Base-by-base conservation (phyloP, 2,888 invertebrate species). In the Anarsia innoxiella region DNA sequence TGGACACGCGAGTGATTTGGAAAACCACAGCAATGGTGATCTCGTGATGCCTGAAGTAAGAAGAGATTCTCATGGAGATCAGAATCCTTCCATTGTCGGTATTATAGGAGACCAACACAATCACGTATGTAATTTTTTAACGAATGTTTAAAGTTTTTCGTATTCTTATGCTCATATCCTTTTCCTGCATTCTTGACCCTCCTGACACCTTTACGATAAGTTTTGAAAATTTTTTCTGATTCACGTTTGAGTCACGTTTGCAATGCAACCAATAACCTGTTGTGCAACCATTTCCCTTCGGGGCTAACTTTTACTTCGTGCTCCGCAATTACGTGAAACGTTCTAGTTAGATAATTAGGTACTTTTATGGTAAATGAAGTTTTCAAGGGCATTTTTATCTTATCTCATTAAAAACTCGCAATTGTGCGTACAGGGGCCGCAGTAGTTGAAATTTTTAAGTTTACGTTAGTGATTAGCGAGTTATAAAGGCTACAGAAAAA, bases 101-200 rank as follows among this genome's bases (percentile, higher is more conserved):
- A 86, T 86, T 52, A 71, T 87, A 23, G 87, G 86, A 39, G 84
- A 78, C 46, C 86, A 84, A 53, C 84, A 85, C 37, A 78, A 73
- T 54, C 75, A 86, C 69, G 87, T 87, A 84, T 44, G 86, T 80
- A 70, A 49, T 37, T 12, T 39, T 30, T 23, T 32, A 10, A 1
- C 12, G 12, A 12, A 12, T n/a, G 10, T 2, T 31, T 4, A 6
- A 11, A 16, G n/a, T 31, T 31, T 31, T 12, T 6, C 23, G 5
- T 33, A 12, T 9, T 23, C 10, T 34, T 23, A 12, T 19, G 14
- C 25, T 26, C 33, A 36, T 39, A 12, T 31, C 10, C 15, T 33
- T 39, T 37, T 31, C 32, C 33, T 13, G 32, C 30, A 31, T 31
- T 37, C 16, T 37, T 35, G 23, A 14, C 13, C 28, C 33, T 11